Conservation (phyloP, 2,797 vertebrate genomes). For the Melanotaenia nigrans region DNA sequence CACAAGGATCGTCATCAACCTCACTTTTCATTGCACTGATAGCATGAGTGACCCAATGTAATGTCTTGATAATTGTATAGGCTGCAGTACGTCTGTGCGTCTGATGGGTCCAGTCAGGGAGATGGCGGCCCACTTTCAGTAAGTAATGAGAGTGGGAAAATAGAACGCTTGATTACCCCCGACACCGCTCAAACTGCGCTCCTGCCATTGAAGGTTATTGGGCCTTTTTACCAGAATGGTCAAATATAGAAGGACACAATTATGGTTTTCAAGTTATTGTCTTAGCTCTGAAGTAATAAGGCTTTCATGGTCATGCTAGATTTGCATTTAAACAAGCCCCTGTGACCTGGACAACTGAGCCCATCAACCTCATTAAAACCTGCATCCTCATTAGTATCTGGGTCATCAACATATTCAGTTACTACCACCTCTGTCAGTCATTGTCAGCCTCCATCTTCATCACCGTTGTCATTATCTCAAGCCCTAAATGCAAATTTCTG, state of each 20-base stretch:
- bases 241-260: constrained; percentile 73
- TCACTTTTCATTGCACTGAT: constrained; percentile 38
- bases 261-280: constrained; percentile 55
- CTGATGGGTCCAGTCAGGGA: constrained; percentile 62
- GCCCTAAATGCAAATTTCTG: constrained; percentile 29
- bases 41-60: constrained; percentile 32
- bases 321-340: constrained; percentile 24
- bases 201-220: constrained; percentile 77
- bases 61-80: constrained; percentile 57
- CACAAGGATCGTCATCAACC: constrained; percentile 32
- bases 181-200: constrained; percentile 70
- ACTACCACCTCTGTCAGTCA: constrained; percentile 35
- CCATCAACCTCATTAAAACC: constrained; percentile 40
- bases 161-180: constrained; percentile 84
- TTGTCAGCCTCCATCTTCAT: constrained; percentile 15
- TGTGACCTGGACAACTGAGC: constrained; percentile 35
- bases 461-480: constrained; percentile 14
- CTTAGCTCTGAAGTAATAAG: constrained; percentile 34
- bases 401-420: constrained; percentile 39
- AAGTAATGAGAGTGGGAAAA: constrained; percentile 83
- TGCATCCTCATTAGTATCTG: constrained; percentile 41
- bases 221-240: constrained; percentile 64
- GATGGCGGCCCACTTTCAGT: constrained; percentile 78
- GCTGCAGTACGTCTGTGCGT: constrained; percentile 36
- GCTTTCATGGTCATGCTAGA: constrained; percentile 14